These are phyloP conservation scores for Agrilus cyanescens DNA, from an alignment of 2,888 invertebrate species.

Conservation along the genomic window DNA sequence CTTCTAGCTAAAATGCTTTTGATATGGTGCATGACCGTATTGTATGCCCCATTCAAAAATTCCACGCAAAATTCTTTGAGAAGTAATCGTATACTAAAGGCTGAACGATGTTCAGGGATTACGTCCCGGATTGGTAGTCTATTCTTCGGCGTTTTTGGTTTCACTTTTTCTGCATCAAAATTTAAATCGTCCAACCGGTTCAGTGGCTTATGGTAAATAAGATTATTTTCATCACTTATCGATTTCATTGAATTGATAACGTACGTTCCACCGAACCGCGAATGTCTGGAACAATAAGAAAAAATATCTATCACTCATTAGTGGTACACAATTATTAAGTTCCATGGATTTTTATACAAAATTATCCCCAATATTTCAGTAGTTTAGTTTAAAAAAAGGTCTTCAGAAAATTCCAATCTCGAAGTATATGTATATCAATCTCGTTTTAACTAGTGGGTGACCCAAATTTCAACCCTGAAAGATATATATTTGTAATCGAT, in stretches of 20 bases:
- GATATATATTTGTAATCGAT: too few relatives aligned
- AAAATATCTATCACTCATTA: background rate
- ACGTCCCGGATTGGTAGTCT: slow-evolving; percentile 56
- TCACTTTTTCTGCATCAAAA: slow-evolving; percentile 64
- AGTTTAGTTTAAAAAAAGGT: too few relatives aligned
- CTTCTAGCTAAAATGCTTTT: slow-evolving; percentile 61
- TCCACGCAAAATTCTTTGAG: slow-evolving; percentile 90
- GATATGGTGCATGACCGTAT: slow-evolving; percentile 80
- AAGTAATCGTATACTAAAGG: slow-evolving; percentile 78
- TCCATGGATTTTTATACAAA: slow-evolving; percentile 1
- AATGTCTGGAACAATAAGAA: slow-evolving; percentile 52
- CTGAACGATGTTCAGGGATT: slow-evolving; percentile 63
- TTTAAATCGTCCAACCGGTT: slow-evolving; percentile 64
- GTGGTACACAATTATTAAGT: background rate
- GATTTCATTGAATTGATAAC: slow-evolving; percentile 89
- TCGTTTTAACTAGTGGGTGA: too few relatives aligned
- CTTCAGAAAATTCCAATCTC: too few relatives aligned
- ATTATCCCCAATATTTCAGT: too few relatives aligned
- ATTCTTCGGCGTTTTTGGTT: slow-evolving; percentile 63
- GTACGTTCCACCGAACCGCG: slow-evolving; percentile 89
- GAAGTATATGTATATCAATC: too few relatives aligned
- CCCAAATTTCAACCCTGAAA: too few relatives aligned
- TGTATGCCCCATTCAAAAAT: slow-evolving; percentile 86
- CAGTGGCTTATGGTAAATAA: slow-evolving; percentile 80
- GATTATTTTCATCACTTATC: slow-evolving; percentile 64